These are phyloP conservation scores for Himantopus leucocephalus DNA, from an alignment of 2,113 vertebrate species.

Conservation along the genomic window DNA sequence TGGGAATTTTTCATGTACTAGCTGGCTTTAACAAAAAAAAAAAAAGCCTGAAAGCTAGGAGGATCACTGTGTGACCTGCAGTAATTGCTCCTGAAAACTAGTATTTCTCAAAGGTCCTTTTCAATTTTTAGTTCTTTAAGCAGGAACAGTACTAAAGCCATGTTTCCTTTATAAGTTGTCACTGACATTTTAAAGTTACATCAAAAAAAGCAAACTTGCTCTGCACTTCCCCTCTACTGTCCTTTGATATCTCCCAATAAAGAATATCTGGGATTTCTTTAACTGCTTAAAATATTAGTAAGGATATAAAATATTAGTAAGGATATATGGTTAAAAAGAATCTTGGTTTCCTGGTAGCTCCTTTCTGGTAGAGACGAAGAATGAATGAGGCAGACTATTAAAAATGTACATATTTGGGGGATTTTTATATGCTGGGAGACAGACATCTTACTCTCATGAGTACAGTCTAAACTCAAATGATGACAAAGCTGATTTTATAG, in stretches of 20 bases:
- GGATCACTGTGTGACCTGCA: not conserved
- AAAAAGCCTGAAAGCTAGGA: not conserved
- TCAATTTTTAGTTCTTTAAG: not conserved
- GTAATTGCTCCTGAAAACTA: not conserved
- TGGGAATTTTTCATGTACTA: not conserved
- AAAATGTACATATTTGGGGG: not conserved
- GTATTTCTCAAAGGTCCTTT: not conserved
- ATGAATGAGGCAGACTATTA: not conserved
- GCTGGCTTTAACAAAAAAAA: not conserved
- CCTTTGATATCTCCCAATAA: not conserved
- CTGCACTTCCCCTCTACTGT: not conserved
- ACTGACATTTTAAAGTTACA: not conserved
- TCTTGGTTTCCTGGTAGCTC: not conserved
- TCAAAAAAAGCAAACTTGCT: not conserved
- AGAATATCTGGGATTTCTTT: not conserved
- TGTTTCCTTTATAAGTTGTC: not conserved
- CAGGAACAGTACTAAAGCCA: not conserved
- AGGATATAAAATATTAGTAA: not conserved
- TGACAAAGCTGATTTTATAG: not conserved
- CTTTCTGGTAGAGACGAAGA: not conserved
- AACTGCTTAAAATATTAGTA: not conserved
- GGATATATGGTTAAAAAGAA: not conserved
- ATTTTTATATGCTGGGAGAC: not conserved
- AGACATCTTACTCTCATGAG: not conserved
- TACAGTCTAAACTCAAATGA: not conserved